Evolutionary conservation across 2,797 vertebrate species (phyloP), one percentile per base, ranked within the genome.

Genomic region (Miichthys miiuy): DNA sequence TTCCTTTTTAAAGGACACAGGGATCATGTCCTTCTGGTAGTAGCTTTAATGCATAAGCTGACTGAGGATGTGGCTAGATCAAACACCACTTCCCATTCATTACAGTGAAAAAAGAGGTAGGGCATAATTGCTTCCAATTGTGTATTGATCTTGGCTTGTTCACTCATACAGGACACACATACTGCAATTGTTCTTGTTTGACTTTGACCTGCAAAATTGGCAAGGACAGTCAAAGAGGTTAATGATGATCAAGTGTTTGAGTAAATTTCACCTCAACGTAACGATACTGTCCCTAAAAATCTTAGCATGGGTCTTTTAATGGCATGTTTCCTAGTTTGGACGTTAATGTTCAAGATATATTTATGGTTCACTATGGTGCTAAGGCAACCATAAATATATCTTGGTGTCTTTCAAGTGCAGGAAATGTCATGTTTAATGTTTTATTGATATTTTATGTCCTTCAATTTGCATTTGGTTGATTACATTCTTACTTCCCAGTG

Each of bases 51-150:
- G 21, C 14, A 0, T n/a, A 65, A 50, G 13, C 3, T 50, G 27
- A 34, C 20, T 65, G 27, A 21, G 34, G 14, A 5, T 66, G 18
- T 18, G 17, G 20, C 34, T n/a, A n/a, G 20, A 50, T 12, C 47
- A 34, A 38, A 64, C 47, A 10, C 47, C 2, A 3, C 13, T 51
- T 20, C 13, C 13, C 8, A 21, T 66, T 51, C 13, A 51, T n/a
- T 2, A 14, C 2, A 34, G 0, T 34, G 12, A 50, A n/a, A 50
- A 50, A 16, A 0, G 0, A 16, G 16, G 21, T 1, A 25, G 17
- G 27, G 2, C 34, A 9, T 38, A 38, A 38, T 9, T 38, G 34
- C 34, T 38, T 38, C 34, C 8, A 38, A 9, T 16, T 50, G 21
- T 62, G 8, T 25, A 25, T 12, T 46, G 16, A 25, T 63, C 16